Evolutionary conservation across 2,797 vertebrate genomes (phyloP), one percentile per base, ranked within the genome.

Genomic region (Xiphophorus birchmanni): DNA sequence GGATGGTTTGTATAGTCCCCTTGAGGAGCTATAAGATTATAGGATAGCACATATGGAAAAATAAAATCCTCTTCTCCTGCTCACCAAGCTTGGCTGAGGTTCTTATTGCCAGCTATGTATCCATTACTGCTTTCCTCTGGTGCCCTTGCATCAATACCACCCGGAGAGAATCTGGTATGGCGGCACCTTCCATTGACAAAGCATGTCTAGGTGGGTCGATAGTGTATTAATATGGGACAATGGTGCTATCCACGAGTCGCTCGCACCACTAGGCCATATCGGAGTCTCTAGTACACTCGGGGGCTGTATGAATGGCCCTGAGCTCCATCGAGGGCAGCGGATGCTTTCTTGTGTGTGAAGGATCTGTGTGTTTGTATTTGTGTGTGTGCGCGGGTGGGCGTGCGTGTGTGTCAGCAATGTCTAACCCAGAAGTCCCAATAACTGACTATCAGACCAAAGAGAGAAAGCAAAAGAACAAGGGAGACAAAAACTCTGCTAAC

Each of bases 191-290:
- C 92, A 92, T 94, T 94, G 94, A 95, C 93, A 95, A 94, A 95
- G 93, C 93, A 83, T 93, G 94, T 95, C 94, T 94, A 90, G 88
- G 88, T 76, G 92, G 95, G 92, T 96, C 96, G 94, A 95, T 96
- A 96, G 95, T 90, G 94, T 95, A 95, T 96, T 95, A 96, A 95
- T 95, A 95, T 92, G 92, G 92, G 94, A 95, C 94, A 95, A 94
- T 95, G 91, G 95, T 89, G 92, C 88, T 91, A 84, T 88, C 91
- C 89, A 86, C 81, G 81, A 90, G 92, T 91, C 85, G 86, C 92
- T 91, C 89, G 91, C 91, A 91, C 92, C 93, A 89, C 89, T 92
- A 92, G 92, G 90, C 84, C 90, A 91, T 91, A 88, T 93, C 90
- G 87, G 84, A 92, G 92, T 88, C 90, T 89, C 72, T 78, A 89